These are phyloP conservation scores for Conistra vaccinii DNA, from an alignment of 2,888 invertebrate species.

Conservation along the genomic window DNA sequence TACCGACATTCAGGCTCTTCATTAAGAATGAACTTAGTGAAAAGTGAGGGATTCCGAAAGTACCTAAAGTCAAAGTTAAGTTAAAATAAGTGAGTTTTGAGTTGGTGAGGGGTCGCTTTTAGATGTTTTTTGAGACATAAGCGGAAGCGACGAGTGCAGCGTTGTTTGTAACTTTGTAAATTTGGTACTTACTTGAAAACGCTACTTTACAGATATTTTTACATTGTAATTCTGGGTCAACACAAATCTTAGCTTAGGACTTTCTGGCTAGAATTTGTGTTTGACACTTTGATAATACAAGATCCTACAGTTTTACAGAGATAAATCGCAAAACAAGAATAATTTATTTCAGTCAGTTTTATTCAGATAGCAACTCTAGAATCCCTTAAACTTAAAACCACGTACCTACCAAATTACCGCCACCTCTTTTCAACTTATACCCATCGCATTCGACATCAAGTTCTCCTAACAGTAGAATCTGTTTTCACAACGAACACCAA, in stretches of 20 bases:
- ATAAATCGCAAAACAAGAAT: background rate
- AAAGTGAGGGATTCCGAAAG: constrained; percentile 80
- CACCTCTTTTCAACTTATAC: constrained; percentile 58
- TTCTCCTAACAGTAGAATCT: constrained; percentile 80
- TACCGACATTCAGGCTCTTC: constrained; percentile 68
- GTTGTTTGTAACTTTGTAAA: background rate
- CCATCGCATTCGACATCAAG: constrained; percentile 67
- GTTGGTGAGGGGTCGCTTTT: constrained; percentile 75
- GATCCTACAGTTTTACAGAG: background rate
- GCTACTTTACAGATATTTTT: background rate
- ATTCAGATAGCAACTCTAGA: background rate
- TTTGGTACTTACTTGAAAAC: background rate
- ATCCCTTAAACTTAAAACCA: background rate
- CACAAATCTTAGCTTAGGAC: background rate
- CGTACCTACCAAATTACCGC: constrained; percentile 32
- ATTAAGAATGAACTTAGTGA: constrained; percentile 79
- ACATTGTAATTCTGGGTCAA: background rate
- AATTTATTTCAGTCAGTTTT: background rate
- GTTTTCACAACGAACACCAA: constrained; percentile 86
- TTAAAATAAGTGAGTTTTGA: constrained; percentile 88
- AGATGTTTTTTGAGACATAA: constrained; percentile 42
- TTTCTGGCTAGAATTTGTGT: background rate
- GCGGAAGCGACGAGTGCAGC: constrained; percentile 33
- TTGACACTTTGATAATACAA: background rate
- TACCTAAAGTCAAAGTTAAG: constrained; percentile 83